Percentiles rank a stretch among this genome's conserved stretches.
Evolutionary conservation across 2,113 vertebrate genomes (phyloP).

Genomic region (Antechinus stuartii): DNA sequence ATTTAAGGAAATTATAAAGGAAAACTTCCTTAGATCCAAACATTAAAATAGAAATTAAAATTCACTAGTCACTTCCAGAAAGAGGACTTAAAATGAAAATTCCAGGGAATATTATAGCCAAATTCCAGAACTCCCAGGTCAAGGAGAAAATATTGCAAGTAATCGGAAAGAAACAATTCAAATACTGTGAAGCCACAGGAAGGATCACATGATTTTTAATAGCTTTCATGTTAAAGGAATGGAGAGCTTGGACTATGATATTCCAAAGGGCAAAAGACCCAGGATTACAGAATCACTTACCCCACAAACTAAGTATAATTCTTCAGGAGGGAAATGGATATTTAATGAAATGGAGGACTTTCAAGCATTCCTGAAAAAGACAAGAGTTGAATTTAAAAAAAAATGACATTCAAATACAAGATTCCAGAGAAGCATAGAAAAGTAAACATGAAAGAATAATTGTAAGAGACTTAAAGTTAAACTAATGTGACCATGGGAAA

Average conservation of each 20-base stretch:
- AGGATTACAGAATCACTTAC: not conserved
- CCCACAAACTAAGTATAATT: not conserved
- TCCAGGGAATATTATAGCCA: not conserved
- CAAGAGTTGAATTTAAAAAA: not conserved
- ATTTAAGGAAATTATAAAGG: not conserved
- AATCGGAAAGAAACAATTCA: not conserved
- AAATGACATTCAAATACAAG: not conserved
- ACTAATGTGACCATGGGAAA: not conserved
- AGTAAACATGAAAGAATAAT: not conserved
- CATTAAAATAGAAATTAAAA: not conserved
- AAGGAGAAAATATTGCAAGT: not conserved
- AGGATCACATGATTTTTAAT: not conserved
- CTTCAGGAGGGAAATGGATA: not conserved
- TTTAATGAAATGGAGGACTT: not conserved
- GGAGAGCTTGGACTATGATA: not conserved
- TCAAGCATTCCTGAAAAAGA: not conserved
- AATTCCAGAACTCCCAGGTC: not conserved
- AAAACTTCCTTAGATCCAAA: not conserved
- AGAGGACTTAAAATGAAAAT: not conserved
- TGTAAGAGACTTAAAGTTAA: not conserved
- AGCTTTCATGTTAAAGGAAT: not conserved
- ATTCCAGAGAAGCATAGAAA: not conserved
- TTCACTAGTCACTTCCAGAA: not conserved
- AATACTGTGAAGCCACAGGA: not conserved
- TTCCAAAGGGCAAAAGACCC: not conserved